phyloP scores from a whole-genome alignment of 2,797 vertebrate species.

The Glyptemys insculpta region DNA sequence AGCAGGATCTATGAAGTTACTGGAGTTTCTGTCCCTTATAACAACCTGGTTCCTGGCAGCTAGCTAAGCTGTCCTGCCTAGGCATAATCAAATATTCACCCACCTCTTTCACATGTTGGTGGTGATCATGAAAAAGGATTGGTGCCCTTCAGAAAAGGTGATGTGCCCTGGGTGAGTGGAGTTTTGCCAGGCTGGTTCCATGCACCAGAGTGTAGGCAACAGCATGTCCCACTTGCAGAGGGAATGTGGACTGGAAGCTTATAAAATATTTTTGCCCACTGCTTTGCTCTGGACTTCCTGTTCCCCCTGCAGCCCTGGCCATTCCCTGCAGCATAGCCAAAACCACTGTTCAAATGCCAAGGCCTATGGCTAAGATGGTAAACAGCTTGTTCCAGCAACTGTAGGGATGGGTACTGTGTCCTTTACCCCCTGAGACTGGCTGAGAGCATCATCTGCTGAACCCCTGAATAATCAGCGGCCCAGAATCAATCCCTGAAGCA shows the following conservation, averaged over 20 bases:
- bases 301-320: not conserved
- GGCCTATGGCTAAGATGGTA: not conserved
- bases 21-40: not conserved
- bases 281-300: rapidly evolving
- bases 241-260: not conserved
- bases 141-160: not conserved
- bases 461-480: not conserved
- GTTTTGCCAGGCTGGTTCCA: not conserved
- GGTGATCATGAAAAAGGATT: not conserved
- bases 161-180: not conserved
- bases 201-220: rapidly evolving
- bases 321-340: not conserved
- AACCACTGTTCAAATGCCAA: not conserved
- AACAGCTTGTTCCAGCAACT: not conserved
- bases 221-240: not conserved
- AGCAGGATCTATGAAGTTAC: not conserved
- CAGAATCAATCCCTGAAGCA: not conserved
- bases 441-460: not conserved
- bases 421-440: not conserved
- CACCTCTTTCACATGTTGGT: not conserved
- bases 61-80: not conserved
- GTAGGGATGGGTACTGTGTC: not conserved
- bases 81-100: not conserved
- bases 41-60: not conserved
- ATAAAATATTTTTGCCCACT: not conserved